A percentile compares a stretch with the other conserved stretches of the same genome.
phyloP scores from a whole-genome alignment of 2,113 vertebrate species.

The Bostrychus sinensis region DNA sequence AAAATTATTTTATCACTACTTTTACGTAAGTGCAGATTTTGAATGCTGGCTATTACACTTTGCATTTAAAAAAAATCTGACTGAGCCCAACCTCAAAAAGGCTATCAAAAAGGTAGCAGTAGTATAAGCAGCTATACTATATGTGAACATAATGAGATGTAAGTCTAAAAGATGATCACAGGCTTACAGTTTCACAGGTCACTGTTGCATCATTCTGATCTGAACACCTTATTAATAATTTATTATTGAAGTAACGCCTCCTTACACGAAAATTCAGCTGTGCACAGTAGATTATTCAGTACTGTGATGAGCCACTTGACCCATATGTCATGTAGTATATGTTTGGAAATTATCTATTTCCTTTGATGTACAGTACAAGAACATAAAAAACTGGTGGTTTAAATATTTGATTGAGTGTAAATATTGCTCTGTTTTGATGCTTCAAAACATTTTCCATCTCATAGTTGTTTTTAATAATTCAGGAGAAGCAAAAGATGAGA shows the following conservation, averaged over 20 bases:
- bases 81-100: too few species aligned
- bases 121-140: too few species aligned
- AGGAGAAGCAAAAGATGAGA: neutral
- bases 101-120: too few species aligned
- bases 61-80: too few species aligned
- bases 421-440: conserved; percentile 6
- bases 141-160: neutral
- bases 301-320: neutral
- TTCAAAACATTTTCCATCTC: conserved; percentile 1
- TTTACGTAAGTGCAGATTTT: too few species aligned
- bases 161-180: neutral
- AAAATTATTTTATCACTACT: too few species aligned
- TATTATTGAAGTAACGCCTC: conserved; percentile 2
- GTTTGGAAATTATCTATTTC: neutral
- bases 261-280: neutral
- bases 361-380: neutral
- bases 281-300: neutral
- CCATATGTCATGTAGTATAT: neutral
- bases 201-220: neutral
- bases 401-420: conserved; percentile 12
- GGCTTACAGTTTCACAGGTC: neutral
- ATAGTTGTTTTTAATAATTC: conserved; percentile 10
- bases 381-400: conserved; percentile 9
- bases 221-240: neutral
- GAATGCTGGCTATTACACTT: too few species aligned